Evolutionary conservation across 2,888 invertebrate genomes (phyloP).

Genomic region (Endotricha flammealis): DNA sequence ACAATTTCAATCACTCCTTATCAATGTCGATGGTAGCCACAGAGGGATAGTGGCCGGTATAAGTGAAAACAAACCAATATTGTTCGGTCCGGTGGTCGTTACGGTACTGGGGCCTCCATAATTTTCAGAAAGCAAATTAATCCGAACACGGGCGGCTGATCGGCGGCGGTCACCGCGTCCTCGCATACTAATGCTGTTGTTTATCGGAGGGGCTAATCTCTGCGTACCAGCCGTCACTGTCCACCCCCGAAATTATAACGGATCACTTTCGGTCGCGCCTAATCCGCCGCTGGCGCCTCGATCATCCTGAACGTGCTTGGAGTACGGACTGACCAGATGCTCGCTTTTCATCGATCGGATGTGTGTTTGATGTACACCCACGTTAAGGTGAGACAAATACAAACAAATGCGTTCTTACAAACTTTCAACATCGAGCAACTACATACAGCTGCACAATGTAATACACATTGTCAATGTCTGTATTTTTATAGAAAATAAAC

Average conservation of each 20-base stretch:
- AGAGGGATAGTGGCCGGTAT: conserved; percentile 8
- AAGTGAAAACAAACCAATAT: conserved; percentile 61
- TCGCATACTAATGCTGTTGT: conserved; percentile 78
- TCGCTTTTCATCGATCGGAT: conserved; percentile 9
- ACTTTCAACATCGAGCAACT: no score
- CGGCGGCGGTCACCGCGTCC: conserved; percentile 73
- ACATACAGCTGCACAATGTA: no score
- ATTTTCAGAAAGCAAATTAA: conserved; percentile 76
- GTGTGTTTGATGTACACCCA: no score
- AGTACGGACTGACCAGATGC: conserved; percentile 8
- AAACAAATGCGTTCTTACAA: no score
- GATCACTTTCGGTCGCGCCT: conserved; percentile 69
- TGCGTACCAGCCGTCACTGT: conserved; percentile 75
- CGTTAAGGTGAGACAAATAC: no score
- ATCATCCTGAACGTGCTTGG: conserved; percentile 35
- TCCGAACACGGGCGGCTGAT: conserved; percentile 71
- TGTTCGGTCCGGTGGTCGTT: conserved; percentile 49
- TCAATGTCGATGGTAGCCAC: background rate
- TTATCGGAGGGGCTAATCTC: conserved; percentile 78
- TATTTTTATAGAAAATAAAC: no score
- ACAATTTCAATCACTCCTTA: background rate
- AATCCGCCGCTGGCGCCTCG: conserved; percentile 52
- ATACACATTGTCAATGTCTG: no score
- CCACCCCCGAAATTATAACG: conserved; percentile 74
- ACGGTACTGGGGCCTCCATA: conserved; percentile 57